A percentile compares a stretch with the other conserved stretches of the same genome.
These are phyloP conservation scores for Oophaga pumilio DNA, from an alignment of 2,113 vertebrate species.

Conservation along the genomic window DNA sequence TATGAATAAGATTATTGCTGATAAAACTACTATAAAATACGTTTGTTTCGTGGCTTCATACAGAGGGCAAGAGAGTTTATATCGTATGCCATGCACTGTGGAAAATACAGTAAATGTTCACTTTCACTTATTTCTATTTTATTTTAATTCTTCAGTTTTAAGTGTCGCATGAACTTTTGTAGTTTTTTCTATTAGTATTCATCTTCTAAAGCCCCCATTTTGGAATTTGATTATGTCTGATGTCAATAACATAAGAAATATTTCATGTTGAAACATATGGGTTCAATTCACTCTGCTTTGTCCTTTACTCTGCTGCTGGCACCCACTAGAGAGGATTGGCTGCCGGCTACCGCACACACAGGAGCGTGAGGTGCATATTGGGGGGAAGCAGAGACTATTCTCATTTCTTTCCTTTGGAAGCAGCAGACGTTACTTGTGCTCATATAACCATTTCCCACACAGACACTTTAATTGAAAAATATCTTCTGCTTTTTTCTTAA, in stretches of 20 bases:
- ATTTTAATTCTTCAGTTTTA: too few relatives aligned
- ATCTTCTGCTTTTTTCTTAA: neutral
- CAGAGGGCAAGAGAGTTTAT: too few relatives aligned
- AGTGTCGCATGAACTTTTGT: too few relatives aligned
- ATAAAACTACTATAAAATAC: too few relatives aligned
- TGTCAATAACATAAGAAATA: neutral
- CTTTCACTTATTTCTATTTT: too few relatives aligned
- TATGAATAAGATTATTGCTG: too few relatives aligned
- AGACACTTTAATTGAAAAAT: neutral
- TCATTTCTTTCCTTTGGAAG: neutral
- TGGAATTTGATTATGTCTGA: neutral
- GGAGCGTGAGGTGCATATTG: neutral
- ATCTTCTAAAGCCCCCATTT: neutral
- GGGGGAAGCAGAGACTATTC: neutral
- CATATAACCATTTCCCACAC: neutral
- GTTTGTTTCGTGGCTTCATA: too few relatives aligned
- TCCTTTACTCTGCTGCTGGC: neutral
- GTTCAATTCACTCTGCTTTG: slow-evolving; percentile 8
- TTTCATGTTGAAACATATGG: slow-evolving; percentile 14
- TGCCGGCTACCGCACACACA: slow-evolving; percentile 6
- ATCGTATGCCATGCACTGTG: too few relatives aligned
- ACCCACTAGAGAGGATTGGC: neutral
- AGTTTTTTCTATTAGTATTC: neutral
- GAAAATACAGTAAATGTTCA: too few relatives aligned
- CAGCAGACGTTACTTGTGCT: neutral